A percentile compares a stretch with the other conserved stretches of the same genome.
Evolutionary conservation across 1,140 invertebrate species (phyloP).

Genomic region (Pseudoatta argentina): DNA sequence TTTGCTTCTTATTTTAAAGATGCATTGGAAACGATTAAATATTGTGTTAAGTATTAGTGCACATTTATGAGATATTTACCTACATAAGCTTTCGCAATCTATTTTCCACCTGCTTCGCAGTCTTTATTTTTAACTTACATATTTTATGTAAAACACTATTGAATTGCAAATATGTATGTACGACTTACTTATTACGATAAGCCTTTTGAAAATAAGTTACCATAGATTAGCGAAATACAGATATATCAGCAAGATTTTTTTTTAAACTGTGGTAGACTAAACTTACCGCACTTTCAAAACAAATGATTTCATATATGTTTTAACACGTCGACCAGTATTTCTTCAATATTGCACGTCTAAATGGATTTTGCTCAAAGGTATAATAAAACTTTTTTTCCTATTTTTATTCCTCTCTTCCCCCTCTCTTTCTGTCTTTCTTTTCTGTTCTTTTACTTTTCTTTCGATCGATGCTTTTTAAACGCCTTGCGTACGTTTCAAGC

Average conservation of each 20-base stretch:
- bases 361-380: conserved; percentile 11
- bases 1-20: conserved; percentile 2
- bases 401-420: not conserved
- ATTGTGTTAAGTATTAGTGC: not conserved
- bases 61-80: not conserved
- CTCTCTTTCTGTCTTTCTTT: not conserved
- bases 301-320: not conserved
- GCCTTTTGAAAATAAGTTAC: conserved; percentile 1
- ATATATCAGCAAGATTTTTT: not conserved
- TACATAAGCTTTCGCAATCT: not conserved
- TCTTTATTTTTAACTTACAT: conserved; percentile 3
- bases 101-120: not conserved
- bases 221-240: not conserved
- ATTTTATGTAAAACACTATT: not conserved
- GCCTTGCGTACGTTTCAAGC: conserved; percentile 56
- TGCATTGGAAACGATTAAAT: conserved; percentile 32
- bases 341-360: conserved; percentile 39
- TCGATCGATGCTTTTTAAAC: conserved; percentile 68
- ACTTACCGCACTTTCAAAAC: not conserved
- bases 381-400: conserved; percentile 39
- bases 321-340: not conserved
- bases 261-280: not conserved
- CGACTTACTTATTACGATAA: not conserved
- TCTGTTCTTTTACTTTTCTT: conserved; percentile 15
- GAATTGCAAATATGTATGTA: not conserved